Evolutionary conservation across 2,888 invertebrate species (phyloP).

Genomic region (Cryptosula pallasiana): DNA sequence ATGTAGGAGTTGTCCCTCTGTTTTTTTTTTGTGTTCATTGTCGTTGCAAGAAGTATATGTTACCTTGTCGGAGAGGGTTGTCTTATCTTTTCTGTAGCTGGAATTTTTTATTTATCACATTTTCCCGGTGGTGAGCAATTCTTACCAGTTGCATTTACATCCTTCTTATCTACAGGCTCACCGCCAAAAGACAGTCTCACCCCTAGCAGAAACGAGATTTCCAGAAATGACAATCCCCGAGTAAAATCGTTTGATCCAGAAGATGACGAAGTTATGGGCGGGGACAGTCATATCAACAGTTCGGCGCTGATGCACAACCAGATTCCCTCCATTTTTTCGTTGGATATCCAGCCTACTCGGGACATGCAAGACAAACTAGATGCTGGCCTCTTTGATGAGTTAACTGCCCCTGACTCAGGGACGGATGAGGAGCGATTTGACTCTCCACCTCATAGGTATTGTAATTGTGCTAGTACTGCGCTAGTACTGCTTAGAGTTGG

Average conservation of each 20-base stretch:
- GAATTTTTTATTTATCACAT: too few relatives aligned
- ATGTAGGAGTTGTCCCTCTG: too few relatives aligned
- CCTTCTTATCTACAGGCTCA: conserved; percentile 10
- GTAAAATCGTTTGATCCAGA: conserved; percentile 11
- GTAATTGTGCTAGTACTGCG: too few relatives aligned
- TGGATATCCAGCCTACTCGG: background rate
- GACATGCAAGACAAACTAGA: conserved; percentile 14
- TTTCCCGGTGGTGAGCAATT: too few relatives aligned
- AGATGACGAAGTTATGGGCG: background rate
- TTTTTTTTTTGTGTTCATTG: too few relatives aligned
- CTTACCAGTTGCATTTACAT: too few relatives aligned
- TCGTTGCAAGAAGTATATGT: too few relatives aligned
- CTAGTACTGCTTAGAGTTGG: too few relatives aligned
- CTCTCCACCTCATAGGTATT: background rate
- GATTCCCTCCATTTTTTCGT: conserved; percentile 12
- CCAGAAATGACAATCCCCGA: background rate
- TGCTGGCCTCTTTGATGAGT: conserved; percentile 8
- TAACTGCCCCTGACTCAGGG: conserved; percentile 6
- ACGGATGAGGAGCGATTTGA: conserved; percentile 5
- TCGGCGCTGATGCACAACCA: background rate
- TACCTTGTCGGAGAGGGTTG: too few relatives aligned
- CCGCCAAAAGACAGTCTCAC: conserved; percentile 7
- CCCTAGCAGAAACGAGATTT: background rate
- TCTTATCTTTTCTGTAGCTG: too few relatives aligned
- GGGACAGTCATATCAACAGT: background rate